Evolutionary conservation across 2,888 invertebrate species (phyloP), one percentile per base, ranked within the genome.

Genomic region (Lepidonotus clava): DNA sequence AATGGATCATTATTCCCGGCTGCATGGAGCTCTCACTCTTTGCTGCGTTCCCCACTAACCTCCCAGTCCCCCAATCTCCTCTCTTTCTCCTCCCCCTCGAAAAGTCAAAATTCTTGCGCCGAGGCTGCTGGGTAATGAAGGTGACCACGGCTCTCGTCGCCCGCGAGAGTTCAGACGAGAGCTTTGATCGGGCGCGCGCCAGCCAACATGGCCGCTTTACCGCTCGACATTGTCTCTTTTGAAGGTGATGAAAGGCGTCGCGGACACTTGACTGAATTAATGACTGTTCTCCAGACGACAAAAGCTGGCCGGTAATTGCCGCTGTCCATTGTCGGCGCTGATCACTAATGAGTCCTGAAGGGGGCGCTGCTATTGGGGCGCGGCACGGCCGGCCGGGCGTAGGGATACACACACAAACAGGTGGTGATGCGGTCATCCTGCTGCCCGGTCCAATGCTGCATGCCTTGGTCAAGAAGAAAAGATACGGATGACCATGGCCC

Each of bases 201-300:
- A 46, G 80, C 21, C 41, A 80, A 80, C 80, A 51, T 80, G 80
- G 41, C 51, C 80, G 80, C 41, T 80, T 51, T 41, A 80, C 46
- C 80, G 51, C 46, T 24, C 46, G 0, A 80, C 80, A 80, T 46
- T 46, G 80, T 41, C 46, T 80, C 46, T 41, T 80, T 80, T 21
- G 41, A 41, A 28, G 80, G n/a, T 46, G 80, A 80, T 80, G 80
- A 80, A 80, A 80, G 80, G 80, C 18, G 46, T 24, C 46, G 41
- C 80, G 80, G 80, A 80, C 80, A 80, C 80, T 80, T 80, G 80
- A 80, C 80, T 80, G 80, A 80, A 80, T 80, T 80, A 80, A 80
- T 80, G 80, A 80, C 80, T 24, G 46, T 41, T 80, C 66, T 34
- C 6, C 51, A 11, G 24, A 46, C 80, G 32, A 80, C 80, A 80